Percentiles rank a stretch among this genome's conserved stretches.
These are phyloP conservation scores for Habrosyne pyritoides DNA, from an alignment of 2,888 invertebrate species.

Conservation along the genomic window DNA sequence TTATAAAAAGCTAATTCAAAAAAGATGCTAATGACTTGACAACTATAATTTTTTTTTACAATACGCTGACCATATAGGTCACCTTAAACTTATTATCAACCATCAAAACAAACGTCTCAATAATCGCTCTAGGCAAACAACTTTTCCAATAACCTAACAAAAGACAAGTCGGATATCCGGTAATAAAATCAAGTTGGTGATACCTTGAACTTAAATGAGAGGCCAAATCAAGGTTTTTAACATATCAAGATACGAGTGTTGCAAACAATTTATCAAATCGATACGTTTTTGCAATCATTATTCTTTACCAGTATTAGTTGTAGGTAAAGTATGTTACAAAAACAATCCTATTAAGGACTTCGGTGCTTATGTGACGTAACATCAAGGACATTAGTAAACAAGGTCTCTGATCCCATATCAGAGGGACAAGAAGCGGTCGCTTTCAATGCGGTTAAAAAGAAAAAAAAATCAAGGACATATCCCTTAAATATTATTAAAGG, in stretches of 20 bases:
- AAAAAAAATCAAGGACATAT: no score
- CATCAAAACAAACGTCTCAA: not conserved
- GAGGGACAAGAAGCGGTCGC: no score
- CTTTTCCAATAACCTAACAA: conserved; percentile 1
- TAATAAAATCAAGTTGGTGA: not conserved
- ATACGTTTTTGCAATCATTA: not conserved
- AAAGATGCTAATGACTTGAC: not conserved
- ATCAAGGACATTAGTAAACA: no score
- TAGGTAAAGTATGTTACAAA: not conserved
- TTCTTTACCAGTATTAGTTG: not conserved
- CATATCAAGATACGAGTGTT: not conserved
- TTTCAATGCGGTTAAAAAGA: no score
- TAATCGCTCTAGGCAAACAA: not conserved
- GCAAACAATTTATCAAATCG: not conserved
- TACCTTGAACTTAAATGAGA: not conserved
- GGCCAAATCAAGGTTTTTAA: not conserved
- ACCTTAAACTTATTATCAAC: not conserved
- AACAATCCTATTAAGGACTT: no score
- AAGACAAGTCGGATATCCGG: not conserved
- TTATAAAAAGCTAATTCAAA: no score
- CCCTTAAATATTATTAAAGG: no score
- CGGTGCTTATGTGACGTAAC: no score
- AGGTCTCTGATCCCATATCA: no score
- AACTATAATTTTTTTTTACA: not conserved
- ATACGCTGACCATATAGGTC: not conserved